Conservation (phyloP, 2,888 invertebrate genomes). For the Sepiola atlantica region DNA sequence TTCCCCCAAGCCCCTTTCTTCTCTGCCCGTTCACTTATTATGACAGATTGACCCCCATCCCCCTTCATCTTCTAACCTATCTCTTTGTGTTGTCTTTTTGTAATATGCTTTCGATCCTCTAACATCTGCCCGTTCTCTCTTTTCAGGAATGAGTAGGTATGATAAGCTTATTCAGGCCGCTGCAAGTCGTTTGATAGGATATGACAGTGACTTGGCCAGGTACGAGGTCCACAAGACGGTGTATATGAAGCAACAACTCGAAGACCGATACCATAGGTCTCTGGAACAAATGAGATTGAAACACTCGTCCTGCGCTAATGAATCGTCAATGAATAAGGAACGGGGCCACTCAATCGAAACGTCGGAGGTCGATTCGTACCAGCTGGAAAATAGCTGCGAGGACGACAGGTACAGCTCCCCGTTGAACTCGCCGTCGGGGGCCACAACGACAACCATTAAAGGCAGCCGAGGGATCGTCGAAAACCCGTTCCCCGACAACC, state of each 20-base stretch:
- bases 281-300: slow-evolving; percentile 44
- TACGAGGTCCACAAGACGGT: slow-evolving; percentile 43
- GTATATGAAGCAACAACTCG: slow-evolving; percentile 34
- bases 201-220: slow-evolving; percentile 43
- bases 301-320: not conserved
- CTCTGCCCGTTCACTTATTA: no score
- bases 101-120: not conserved
- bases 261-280: slow-evolving; percentile 40
- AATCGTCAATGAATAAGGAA: slow-evolving; percentile 46
- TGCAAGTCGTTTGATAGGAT: slow-evolving; percentile 46
- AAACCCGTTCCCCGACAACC: not conserved
- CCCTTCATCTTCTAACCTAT: not conserved
- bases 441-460: not conserved
- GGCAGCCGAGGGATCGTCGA: not conserved
- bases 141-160: slow-evolving; percentile 47
- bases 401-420: slow-evolving; percentile 24
- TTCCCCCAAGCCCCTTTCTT: no score
- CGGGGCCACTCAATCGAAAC: slow-evolving; percentile 40
- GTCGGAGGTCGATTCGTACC: slow-evolving; percentile 39
- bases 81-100: not conserved
- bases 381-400: slow-evolving; percentile 38
- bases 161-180: slow-evolving; percentile 47
- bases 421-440: slow-evolving; percentile 40
- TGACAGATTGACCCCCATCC: not conserved
- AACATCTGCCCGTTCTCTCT: slow-evolving; percentile 43